Percentiles rank a stretch among this genome's conserved stretches.
Evolutionary conservation across 1,140 invertebrate genomes (phyloP).

Genomic region (Sarcophaga bullata): DNA sequence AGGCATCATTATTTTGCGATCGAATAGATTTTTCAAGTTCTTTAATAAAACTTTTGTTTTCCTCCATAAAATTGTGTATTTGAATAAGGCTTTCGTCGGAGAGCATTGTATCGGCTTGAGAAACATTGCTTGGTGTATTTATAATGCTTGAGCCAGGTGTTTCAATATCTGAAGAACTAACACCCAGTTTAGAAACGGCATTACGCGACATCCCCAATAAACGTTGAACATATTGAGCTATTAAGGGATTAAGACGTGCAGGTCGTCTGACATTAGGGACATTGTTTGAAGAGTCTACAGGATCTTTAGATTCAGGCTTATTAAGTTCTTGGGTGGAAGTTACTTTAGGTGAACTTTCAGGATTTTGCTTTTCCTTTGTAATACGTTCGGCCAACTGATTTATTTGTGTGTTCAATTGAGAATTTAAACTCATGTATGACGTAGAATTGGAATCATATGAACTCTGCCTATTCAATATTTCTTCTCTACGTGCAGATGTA

Average conservation of each 20-base stretch:
- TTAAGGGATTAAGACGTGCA: conserved; percentile 51
- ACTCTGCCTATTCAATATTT: conserved; percentile 48
- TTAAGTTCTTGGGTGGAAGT: neutral
- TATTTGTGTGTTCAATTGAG: conserved; percentile 38
- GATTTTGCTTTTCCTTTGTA: neutral
- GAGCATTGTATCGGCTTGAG: neutral
- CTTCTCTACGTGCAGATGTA: neutral
- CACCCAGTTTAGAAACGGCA: conserved; percentile 49
- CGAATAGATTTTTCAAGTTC: conserved; percentile 58
- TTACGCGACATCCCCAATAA: conserved; percentile 55
- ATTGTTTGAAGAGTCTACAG: neutral
- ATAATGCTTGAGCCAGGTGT: conserved; percentile 57
- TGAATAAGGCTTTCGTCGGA: conserved; percentile 45
- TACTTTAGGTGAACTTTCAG: neutral
- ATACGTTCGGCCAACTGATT: conserved; percentile 29
- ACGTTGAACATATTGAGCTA: conserved; percentile 59
- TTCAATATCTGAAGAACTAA: conserved; percentile 52
- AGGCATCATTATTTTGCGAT: conserved; percentile 46
- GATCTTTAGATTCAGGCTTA: neutral
- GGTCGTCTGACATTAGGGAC: neutral
- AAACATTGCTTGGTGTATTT: conserved; percentile 51
- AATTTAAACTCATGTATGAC: conserved; percentile 56
- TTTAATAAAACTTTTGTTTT: conserved; percentile 59
- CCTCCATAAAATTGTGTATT: conserved; percentile 56
- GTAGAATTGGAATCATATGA: conserved; percentile 62